Evolutionary conservation across 2,797 vertebrate species (phyloP), one percentile per base, ranked within the genome.

Genomic region (Nannoperca australis): DNA sequence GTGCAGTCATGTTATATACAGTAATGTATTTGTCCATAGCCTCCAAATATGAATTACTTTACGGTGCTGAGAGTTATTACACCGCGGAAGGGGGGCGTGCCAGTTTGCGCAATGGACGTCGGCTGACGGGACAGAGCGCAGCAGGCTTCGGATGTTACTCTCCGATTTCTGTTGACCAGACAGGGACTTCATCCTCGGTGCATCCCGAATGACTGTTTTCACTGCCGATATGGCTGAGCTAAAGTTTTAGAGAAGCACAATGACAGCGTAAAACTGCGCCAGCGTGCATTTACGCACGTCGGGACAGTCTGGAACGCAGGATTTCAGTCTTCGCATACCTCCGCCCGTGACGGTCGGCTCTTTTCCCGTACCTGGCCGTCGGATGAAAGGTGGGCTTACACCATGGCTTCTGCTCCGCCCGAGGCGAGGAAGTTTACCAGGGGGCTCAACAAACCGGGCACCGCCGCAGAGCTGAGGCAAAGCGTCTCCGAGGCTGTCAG

Each of bases 401-500:
- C 38, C 1, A 93, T 94, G 92, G 90, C 94, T 91, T 87, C 94
- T 88, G 93, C 91, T 82, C 94, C 94, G 66, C 93, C 94, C 58
- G 97, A 98, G 93, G 96, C 97, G 71, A 95, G 98, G 93, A 99
- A 96, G 95, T 99, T 99, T 79, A 97, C 97, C n/a, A 93, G 97
- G 83, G 96, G 94, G 73, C 95, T 99, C 83, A 96, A 96, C 89
- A 99, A 98, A 85, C 97, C 97, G 2, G 98, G 97, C 76, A 98
- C 98, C 68, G 97, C 97, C 45, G 98, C 97, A 3, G 98, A 98
- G 94, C 93, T 98, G 89, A 94, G 97, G 87, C 98, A 98, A 86
- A 99, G 97, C 93, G 97, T 98, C 64, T 99, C 97, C 1, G 97
- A 99, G 95, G 97, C 96, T 66, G 97, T 99, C 87, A 92, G 98